Conservation (phyloP, 2,888 invertebrate genomes). For the Pardosa pseudoannulata region DNA sequence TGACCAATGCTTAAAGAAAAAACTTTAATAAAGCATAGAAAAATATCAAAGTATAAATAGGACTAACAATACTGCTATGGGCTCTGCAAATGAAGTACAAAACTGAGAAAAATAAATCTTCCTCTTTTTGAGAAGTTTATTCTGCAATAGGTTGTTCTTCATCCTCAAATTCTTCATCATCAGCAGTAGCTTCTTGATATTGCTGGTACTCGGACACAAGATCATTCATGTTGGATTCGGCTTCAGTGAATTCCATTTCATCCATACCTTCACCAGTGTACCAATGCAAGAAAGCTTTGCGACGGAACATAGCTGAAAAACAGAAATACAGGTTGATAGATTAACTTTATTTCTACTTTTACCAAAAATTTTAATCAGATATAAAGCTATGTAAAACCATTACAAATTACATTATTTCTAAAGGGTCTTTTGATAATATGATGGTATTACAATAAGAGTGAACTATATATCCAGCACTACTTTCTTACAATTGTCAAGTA, state of each 20-base stretch:
- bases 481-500: too few relatives aligned
- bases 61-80: conserved; percentile 7
- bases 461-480: too few relatives aligned
- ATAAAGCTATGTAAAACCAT: too few relatives aligned
- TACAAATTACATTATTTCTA: too few relatives aligned
- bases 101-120: neutral
- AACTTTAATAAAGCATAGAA: conserved; percentile 1
- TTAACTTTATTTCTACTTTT: too few relatives aligned
- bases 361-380: too few relatives aligned
- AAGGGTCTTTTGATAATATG: too few relatives aligned
- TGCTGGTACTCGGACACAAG: conserved; percentile 74
- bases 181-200: conserved; percentile 78
- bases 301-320: conserved; percentile 79
- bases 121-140: neutral
- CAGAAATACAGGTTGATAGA: neutral
- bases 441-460: too few relatives aligned
- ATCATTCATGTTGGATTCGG: conserved; percentile 77
- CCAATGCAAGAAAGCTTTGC: conserved; percentile 84
- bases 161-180: conserved; percentile 78
- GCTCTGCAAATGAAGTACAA: neutral
- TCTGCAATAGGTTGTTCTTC: conserved; percentile 57
- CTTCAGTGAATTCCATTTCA: conserved; percentile 97
- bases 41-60: conserved; percentile 10
- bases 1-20: too few relatives aligned
- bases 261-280: conserved; percentile 99